Evolutionary conservation across 2,888 invertebrate species (phyloP).

Genomic region (Napeogenes inachia): DNA sequence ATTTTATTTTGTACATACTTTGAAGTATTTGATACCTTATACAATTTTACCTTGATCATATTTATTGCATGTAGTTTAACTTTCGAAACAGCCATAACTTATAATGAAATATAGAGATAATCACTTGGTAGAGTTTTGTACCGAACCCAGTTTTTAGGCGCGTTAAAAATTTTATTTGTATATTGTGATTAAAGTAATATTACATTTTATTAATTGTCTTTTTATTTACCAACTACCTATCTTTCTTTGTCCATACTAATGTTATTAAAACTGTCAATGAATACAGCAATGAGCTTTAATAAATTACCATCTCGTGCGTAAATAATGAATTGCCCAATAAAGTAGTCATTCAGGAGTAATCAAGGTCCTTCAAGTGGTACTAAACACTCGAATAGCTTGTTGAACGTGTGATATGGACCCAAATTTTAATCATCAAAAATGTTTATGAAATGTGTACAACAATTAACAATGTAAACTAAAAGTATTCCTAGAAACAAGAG

Average conservation of each 20-base stretch:
- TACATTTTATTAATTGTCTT: constrained; percentile 45
- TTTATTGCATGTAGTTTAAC: constrained; percentile 57
- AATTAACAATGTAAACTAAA: background rate
- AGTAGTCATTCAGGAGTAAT: constrained; percentile 50
- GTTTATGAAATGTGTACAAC: no score
- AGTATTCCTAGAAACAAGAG: background rate
- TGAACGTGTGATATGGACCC: constrained; percentile 36
- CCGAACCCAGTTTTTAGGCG: constrained; percentile 42
- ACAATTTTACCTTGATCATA: constrained; percentile 67
- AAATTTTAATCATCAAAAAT: constrained; percentile 7
- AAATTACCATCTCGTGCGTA: constrained; percentile 9
- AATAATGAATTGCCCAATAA: constrained; percentile 48
- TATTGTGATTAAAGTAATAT: constrained; percentile 54
- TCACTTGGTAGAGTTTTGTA: constrained; percentile 54
- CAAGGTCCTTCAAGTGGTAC: constrained; percentile 51
- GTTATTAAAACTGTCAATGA: constrained; percentile 5
- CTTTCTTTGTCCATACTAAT: constrained; percentile 40
- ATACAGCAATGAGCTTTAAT: constrained; percentile 11
- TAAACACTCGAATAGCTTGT: constrained; percentile 55
- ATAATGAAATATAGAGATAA: constrained; percentile 25
- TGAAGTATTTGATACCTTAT: constrained; percentile 73
- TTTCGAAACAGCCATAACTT: constrained; percentile 24
- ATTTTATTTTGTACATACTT: constrained; percentile 69
- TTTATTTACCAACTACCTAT: constrained; percentile 18
- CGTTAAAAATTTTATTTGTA: constrained; percentile 45